phyloP scores from a whole-genome alignment of 2,888 invertebrate genomes.

The Dynastes hyllus region DNA sequence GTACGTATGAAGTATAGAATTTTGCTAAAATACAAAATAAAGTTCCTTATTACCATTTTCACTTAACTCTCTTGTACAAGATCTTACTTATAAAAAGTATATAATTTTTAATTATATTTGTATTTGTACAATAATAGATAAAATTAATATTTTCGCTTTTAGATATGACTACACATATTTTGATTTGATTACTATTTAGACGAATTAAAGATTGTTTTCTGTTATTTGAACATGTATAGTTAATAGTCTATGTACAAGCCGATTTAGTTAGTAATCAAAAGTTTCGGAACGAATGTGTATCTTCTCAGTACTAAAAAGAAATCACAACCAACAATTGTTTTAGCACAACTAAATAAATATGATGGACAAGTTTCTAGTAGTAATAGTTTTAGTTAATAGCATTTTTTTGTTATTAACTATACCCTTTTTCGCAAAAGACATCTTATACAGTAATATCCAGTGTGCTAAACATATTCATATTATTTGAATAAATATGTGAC shows the following conservation, averaged over 20 bases:
- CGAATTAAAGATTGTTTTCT: neutral
- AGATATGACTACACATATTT: constrained; percentile 26
- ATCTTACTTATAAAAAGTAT: constrained; percentile 26
- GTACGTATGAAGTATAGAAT: constrained; percentile 6
- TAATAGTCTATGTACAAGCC: neutral
- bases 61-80: constrained; percentile 29
- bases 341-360: no score
- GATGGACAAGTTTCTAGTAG: no score
- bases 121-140: constrained; percentile 31
- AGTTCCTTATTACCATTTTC: constrained; percentile 9
- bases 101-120: constrained; percentile 34
- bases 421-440: no score
- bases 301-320: no score
- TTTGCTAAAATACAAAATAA: constrained; percentile 45
- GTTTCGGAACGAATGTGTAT: no score
- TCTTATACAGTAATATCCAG: no score
- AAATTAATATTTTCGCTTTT: constrained; percentile 29
- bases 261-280: no score
- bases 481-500: no score
- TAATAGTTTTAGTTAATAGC: no score
- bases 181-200: constrained; percentile 1
- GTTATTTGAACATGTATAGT: neutral
- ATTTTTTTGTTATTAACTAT: no score
- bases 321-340: no score
- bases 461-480: no score